phyloP scores from a whole-genome alignment of 1,140 invertebrate species.

The Maniola jurtina region DNA sequence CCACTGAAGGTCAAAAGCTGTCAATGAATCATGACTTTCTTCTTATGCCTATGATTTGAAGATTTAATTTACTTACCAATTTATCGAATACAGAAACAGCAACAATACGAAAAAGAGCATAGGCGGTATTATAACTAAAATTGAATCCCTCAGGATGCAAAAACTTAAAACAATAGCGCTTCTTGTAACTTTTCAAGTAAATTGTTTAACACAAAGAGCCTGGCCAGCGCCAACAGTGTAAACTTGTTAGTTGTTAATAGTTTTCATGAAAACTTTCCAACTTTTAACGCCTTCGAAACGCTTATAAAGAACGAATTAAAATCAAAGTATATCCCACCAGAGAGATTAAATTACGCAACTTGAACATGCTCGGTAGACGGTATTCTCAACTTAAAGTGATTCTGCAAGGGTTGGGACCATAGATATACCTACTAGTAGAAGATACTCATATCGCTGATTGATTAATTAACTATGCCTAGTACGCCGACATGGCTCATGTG shows the following conservation, averaged over 20 bases:
- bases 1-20: too few species aligned
- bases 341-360: not conserved
- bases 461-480: too few species aligned
- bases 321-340: not conserved
- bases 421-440: too few species aligned
- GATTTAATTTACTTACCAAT: too few species aligned
- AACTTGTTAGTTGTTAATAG: constrained; percentile 1
- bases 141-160: not conserved
- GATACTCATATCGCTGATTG: too few species aligned
- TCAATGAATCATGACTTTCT: too few species aligned
- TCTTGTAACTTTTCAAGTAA: not conserved
- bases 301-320: constrained; percentile 11
- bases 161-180: not conserved
- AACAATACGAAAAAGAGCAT: too few species aligned
- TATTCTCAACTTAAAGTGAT: not conserved
- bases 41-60: too few species aligned
- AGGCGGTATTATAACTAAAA: not conserved
- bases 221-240: not conserved
- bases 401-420: not conserved
- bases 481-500: too few species aligned
- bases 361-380: not conserved
- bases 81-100: too few species aligned
- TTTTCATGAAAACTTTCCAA: constrained; percentile 3
- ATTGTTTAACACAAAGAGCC: not conserved
- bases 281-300: constrained; percentile 6